A percentile compares a stretch with the other conserved stretches of the same genome.
phyloP scores from a whole-genome alignment of 2,797 vertebrate species.

The Manis pentadactyla region DNA sequence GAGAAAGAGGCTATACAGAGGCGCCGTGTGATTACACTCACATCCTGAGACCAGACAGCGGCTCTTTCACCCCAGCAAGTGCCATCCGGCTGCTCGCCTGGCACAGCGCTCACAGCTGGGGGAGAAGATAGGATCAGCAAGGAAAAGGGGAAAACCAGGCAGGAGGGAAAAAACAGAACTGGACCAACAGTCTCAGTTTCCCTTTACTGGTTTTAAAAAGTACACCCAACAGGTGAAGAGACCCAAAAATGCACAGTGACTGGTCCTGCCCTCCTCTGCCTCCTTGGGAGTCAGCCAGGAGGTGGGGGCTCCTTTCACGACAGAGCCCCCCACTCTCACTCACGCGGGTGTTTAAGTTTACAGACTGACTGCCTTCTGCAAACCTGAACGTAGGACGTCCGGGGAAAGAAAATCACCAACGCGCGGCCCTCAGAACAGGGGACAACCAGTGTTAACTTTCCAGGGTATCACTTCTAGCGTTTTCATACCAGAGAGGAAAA shows the following conservation, averaged over 20 bases:
- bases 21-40: background rate
- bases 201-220: background rate
- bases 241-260: background rate
- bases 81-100: slow-evolving; percentile 22
- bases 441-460: background rate
- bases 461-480: background rate
- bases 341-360: background rate
- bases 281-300: background rate
- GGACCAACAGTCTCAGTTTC: background rate
- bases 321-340: background rate
- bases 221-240: background rate
- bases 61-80: slow-evolving; percentile 28
- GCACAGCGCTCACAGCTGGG: slow-evolving; percentile 3
- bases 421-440: background rate
- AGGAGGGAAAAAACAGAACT: background rate
- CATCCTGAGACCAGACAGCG: background rate
- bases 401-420: background rate
- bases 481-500: background rate
- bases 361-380: background rate
- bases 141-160: background rate
- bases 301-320: background rate
- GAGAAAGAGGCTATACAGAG: slow-evolving; percentile 53
- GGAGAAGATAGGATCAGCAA: background rate
- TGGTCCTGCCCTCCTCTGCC: background rate
- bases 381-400: background rate